Evolutionary conservation across 2,113 vertebrate species (phyloP).

Genomic region (Cyanistes caeruleus): DNA sequence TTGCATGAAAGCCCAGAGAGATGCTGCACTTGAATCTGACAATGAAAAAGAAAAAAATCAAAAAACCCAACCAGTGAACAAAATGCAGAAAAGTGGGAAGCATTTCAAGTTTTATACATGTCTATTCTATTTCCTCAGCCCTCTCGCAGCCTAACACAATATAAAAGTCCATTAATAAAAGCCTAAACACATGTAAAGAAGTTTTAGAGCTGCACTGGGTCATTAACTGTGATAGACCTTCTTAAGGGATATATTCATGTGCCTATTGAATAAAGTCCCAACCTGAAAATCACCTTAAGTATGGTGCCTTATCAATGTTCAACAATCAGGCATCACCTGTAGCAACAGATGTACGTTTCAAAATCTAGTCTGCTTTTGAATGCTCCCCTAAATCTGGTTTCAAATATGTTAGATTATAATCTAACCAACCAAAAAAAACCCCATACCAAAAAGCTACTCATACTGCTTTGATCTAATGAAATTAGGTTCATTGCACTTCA

Average conservation of each 20-base stretch:
- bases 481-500: neutral
- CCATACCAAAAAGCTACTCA: neutral
- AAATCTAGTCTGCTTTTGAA: neutral
- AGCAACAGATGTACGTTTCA: neutral
- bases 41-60: neutral
- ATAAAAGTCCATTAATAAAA: neutral
- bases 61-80: neutral
- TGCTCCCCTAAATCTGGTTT: neutral
- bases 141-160: neutral
- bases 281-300: neutral
- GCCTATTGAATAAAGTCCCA: neutral
- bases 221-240: neutral
- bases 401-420: neutral
- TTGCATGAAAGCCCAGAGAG: neutral
- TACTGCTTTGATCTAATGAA: neutral
- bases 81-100: neutral
- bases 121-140: neutral
- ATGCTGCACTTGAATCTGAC: neutral
- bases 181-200: neutral
- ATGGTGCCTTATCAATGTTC: neutral
- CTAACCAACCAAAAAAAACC: neutral
- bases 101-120: neutral
- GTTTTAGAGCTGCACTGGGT: neutral
- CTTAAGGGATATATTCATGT: neutral
- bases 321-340: neutral